These are phyloP conservation scores for Zaprionus bogoriensis DNA, from an alignment of 2,888 invertebrate species.

Conservation along the genomic window DNA sequence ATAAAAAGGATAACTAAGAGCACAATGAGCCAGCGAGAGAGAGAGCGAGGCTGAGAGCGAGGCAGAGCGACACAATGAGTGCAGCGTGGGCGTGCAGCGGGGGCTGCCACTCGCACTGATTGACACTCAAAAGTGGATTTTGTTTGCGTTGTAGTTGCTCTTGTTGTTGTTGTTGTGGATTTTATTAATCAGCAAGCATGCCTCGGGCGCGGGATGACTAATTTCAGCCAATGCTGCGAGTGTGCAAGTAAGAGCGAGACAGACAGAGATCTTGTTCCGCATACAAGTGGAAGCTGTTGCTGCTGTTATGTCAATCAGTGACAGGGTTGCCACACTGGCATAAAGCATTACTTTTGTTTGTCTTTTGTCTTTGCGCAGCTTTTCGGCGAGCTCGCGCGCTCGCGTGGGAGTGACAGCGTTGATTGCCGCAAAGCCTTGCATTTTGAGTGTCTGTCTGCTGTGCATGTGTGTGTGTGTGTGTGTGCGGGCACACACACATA, in stretches of 20 bases:
- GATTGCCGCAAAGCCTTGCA: conserved; percentile 70
- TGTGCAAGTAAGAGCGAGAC: background rate
- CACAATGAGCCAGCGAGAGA: too few relatives aligned
- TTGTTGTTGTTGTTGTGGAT: conserved; percentile 29
- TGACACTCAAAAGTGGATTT: conserved; percentile 58
- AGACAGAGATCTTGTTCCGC: background rate
- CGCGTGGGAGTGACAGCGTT: conserved; percentile 73
- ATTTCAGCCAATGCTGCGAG: conserved; percentile 12
- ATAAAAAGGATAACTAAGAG: conserved; percentile 57
- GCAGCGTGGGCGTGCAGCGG: conserved; percentile 25
- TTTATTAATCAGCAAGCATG: conserved; percentile 46
- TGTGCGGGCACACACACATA: background rate
- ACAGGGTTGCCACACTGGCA: conserved; percentile 52
- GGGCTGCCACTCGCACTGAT: conserved; percentile 47
- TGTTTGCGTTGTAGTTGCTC: conserved; percentile 30
- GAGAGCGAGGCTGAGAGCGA: background rate
- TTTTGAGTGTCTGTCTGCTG: too few relatives aligned
- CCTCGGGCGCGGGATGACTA: conserved; percentile 53
- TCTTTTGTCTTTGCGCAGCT: conserved; percentile 30
- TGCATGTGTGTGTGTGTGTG: background rate
- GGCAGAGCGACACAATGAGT: conserved; percentile 25
- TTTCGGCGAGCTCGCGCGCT: background rate
- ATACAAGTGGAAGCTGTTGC: conserved; percentile 13
- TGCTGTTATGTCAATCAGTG: conserved; percentile 44
- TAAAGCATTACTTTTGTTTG: conserved; percentile 53